A percentile compares a stretch with the other conserved stretches of the same genome.
These are phyloP conservation scores for Pseudococcus longispinus DNA, from an alignment of 2,888 invertebrate species.

Conservation along the genomic window DNA sequence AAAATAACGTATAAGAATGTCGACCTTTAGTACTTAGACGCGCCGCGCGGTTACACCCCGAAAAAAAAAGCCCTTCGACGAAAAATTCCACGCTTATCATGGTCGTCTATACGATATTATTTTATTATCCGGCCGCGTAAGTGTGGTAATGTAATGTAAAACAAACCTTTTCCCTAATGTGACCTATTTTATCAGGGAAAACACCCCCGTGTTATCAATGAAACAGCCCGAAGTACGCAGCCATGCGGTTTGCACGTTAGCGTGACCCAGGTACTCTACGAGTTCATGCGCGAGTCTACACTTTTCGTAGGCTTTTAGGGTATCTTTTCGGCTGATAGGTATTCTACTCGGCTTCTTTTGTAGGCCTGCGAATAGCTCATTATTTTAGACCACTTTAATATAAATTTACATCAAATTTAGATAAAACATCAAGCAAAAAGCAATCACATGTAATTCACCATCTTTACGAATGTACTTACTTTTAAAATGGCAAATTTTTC, in stretches of 20 bases:
- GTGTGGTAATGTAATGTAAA: slow-evolving; percentile 25
- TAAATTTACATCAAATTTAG: background rate
- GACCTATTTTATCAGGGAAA: slow-evolving; percentile 43
- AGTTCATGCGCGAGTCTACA: slow-evolving; percentile 30
- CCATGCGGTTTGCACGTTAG: slow-evolving; percentile 40
- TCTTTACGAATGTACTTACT: background rate
- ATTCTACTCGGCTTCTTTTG: background rate
- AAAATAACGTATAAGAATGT: slow-evolving; percentile 10
- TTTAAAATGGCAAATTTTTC: slow-evolving; percentile 13
- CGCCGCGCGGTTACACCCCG: background rate
- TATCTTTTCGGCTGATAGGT: background rate
- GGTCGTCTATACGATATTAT: slow-evolving; percentile 27
- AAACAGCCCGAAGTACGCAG: slow-evolving; percentile 16
- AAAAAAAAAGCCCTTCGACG: background rate
- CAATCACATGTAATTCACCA: background rate
- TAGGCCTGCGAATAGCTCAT: background rate
- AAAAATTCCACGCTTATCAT: background rate
- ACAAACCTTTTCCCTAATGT: slow-evolving; percentile 37
- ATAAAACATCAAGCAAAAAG: background rate
- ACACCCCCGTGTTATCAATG: slow-evolving; percentile 37
- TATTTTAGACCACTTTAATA: background rate
- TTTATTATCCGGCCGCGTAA: slow-evolving; percentile 8
- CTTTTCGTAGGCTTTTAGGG: slow-evolving; percentile 4
- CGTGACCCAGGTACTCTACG: slow-evolving; percentile 36
- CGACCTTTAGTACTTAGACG: background rate